Conservation (phyloP, 2,797 vertebrate genomes). For the Thamnophis elegans region DNA sequence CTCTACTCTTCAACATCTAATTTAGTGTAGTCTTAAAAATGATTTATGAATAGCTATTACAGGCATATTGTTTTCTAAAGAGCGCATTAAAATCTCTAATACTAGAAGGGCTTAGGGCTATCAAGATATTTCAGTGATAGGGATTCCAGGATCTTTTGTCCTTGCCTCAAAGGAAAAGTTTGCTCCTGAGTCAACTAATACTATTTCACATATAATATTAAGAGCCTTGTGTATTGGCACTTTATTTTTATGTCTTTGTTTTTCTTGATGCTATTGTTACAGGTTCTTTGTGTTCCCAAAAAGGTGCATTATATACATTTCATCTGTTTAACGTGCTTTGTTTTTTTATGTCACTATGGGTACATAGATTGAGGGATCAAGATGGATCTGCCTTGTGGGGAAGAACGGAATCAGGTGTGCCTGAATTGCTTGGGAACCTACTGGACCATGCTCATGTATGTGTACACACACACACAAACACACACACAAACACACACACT, state of each 20-base stretch:
- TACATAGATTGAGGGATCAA: background rate
- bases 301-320: background rate
- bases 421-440: no score
- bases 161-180: background rate
- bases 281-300: background rate
- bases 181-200: background rate
- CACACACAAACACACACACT: no score
- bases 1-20: background rate
- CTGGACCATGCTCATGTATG: no score
- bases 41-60: background rate
- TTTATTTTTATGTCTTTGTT: background rate
- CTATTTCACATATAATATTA: background rate
- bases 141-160: background rate
- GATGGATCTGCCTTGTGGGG: no score
- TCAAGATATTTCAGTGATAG: background rate
- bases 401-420: no score
- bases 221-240: background rate
- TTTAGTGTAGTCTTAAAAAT: background rate
- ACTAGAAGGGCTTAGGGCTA: background rate
- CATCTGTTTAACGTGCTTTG: background rate
- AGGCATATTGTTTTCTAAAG: background rate
- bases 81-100: background rate
- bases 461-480: no score
- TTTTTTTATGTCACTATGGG: background rate
- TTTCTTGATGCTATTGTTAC: background rate